These are phyloP conservation scores for Ephialtes manifestator DNA, from an alignment of 2,888 invertebrate genomes.

Conservation along the genomic window DNA sequence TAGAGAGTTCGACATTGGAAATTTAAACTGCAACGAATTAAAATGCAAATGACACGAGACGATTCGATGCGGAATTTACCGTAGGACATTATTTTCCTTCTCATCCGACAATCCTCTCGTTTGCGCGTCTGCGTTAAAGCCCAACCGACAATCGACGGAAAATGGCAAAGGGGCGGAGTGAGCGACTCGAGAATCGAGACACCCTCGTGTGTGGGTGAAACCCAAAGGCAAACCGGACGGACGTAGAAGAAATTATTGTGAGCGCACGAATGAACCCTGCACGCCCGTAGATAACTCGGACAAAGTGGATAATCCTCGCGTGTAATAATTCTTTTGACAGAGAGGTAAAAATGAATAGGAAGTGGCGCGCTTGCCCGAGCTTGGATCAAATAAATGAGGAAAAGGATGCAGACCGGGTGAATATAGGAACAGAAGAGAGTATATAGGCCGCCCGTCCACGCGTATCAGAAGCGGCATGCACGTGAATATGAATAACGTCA, in stretches of 20 bases:
- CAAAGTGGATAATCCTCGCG: slow-evolving; percentile 66
- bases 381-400: slow-evolving; percentile 48
- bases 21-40: slow-evolving; percentile 34
- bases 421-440: slow-evolving; percentile 3
- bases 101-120: slow-evolving; percentile 8
- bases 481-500: slow-evolving; percentile 53
- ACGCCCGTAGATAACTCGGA: slow-evolving; percentile 64
- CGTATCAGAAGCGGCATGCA: slow-evolving; percentile 22
- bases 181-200: slow-evolving; percentile 1
- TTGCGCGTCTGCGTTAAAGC: background rate
- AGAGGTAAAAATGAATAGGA: slow-evolving; percentile 46
- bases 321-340: slow-evolving; percentile 58
- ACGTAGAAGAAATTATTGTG: slow-evolving; percentile 55
- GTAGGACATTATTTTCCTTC: slow-evolving; percentile 36
- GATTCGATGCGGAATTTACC: slow-evolving; percentile 29
- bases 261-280: slow-evolving; percentile 49
- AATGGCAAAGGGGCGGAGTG: slow-evolving; percentile 17
- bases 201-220: background rate
- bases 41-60: slow-evolving; percentile 42
- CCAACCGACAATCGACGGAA: slow-evolving; percentile 22
- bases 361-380: slow-evolving; percentile 10
- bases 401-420: background rate
- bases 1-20: slow-evolving; percentile 23
- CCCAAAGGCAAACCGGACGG: slow-evolving; percentile 25
- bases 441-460: slow-evolving; percentile 3